A percentile compares a stretch with the other conserved stretches of the same genome.
These are phyloP conservation scores for Emys orbicularis DNA, from an alignment of 2,797 vertebrate species.

Conservation along the genomic window DNA sequence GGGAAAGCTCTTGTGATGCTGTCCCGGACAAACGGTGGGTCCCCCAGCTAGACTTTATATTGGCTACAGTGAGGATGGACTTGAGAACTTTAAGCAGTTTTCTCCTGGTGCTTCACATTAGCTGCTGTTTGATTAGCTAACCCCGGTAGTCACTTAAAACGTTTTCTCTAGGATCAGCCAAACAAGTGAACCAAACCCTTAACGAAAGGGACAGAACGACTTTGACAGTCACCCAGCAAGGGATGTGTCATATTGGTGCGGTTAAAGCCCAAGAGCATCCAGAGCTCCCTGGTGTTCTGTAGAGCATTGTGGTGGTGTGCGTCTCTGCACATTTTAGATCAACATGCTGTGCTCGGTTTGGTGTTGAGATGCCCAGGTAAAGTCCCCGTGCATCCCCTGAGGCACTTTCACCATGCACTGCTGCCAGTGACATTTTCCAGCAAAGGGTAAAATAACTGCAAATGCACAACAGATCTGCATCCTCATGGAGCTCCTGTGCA, in stretches of 20 bases:
- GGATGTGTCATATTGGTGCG: background rate
- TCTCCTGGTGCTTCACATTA: constrained; percentile 54
- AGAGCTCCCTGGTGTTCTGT: background rate
- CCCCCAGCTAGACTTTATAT: background rate
- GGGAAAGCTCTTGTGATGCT: constrained; percentile 50
- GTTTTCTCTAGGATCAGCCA: background rate
- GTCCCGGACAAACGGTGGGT: constrained; percentile 44
- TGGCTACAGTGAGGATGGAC: constrained; percentile 5
- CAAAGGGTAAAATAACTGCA: background rate
- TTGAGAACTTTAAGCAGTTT: constrained; percentile 40
- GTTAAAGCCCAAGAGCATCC: background rate
- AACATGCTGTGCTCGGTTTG: background rate
- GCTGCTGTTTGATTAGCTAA: constrained; percentile 66
- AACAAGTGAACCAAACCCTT: background rate
- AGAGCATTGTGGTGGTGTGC: background rate
- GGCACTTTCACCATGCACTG: background rate
- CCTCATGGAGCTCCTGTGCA: background rate
- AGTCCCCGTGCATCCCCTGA: background rate
- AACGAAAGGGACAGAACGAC: background rate
- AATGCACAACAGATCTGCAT: background rate
- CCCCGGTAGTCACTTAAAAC: constrained; percentile 51
- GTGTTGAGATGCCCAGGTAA: background rate
- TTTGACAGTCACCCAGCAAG: constrained; percentile 62
- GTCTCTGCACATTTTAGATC: background rate
- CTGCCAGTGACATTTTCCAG: background rate